Percentiles rank a stretch among this genome's conserved stretches.
These are phyloP conservation scores for Cremastinae sp. DNA, from an alignment of 2,888 invertebrate species.

Conservation along the genomic window DNA sequence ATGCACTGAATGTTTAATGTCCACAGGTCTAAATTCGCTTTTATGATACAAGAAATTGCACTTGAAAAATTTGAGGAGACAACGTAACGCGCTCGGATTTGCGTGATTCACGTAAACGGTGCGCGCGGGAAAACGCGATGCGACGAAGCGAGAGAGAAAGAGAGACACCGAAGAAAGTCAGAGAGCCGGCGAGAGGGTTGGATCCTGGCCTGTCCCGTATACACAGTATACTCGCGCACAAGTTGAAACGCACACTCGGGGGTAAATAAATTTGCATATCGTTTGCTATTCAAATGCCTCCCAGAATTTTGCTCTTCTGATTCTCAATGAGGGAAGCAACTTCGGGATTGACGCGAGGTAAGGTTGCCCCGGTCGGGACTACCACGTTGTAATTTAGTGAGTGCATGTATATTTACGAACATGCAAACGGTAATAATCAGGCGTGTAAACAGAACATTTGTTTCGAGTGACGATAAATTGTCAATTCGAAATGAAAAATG, in stretches of 20 bases:
- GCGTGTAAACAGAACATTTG: neutral
- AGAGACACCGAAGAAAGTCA: conserved; percentile 36
- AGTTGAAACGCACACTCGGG: neutral
- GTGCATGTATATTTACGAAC: neutral
- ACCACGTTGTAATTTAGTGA: neutral
- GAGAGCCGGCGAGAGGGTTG: conserved; percentile 25
- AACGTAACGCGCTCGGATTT: conserved; percentile 19
- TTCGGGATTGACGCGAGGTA: too few relatives aligned
- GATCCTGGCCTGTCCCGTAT: conserved; percentile 34
- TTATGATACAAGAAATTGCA: too few relatives aligned
- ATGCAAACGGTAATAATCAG: neutral
- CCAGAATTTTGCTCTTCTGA: conserved; percentile 72
- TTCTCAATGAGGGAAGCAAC: conserved; percentile 68
- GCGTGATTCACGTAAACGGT: conserved; percentile 47
- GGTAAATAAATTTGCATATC: conserved; percentile 75
- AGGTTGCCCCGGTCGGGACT: too few relatives aligned
- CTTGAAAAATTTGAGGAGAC: conserved; percentile 9
- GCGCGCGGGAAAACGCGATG: conserved; percentile 15
- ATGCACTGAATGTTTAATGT: too few relatives aligned
- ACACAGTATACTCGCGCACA: conserved; percentile 13
- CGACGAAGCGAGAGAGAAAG: conserved; percentile 14
- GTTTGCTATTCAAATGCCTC: conserved; percentile 79
- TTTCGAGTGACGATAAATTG: conserved; percentile 43
- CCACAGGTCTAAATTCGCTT: too few relatives aligned
- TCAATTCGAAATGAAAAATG: conserved; percentile 66